phyloP scores from a whole-genome alignment of 2,888 invertebrate genomes.

The Disparrhopalites patrizii region DNA sequence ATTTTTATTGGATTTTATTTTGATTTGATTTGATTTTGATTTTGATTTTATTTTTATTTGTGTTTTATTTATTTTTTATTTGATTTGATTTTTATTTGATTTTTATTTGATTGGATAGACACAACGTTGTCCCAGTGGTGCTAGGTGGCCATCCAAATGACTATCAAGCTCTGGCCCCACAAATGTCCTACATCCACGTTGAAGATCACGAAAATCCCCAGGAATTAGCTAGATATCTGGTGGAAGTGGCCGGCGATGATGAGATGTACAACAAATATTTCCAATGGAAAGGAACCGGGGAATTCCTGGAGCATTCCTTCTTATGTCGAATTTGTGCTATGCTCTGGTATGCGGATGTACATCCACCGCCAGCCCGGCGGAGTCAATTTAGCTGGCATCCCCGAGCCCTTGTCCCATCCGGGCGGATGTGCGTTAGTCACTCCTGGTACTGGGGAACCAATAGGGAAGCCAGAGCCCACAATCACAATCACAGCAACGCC shows the following conservation, averaged over 20 bases:
- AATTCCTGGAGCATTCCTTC: slow-evolving; percentile 36
- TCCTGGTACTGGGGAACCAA: background rate
- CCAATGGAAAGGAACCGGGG: slow-evolving; percentile 56
- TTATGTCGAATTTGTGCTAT: slow-evolving; percentile 44
- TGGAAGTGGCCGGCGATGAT: slow-evolving; percentile 53
- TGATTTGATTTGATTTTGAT: background rate
- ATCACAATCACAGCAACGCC: no score
- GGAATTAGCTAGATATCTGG: slow-evolving; percentile 55
- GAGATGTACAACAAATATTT: slow-evolving; percentile 56
- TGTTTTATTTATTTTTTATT: background rate
- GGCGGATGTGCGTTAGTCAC: background rate
- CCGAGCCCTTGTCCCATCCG: background rate
- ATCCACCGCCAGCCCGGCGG: background rate
- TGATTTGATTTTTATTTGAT: background rate
- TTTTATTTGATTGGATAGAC: slow-evolving; percentile 25
- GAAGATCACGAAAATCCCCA: slow-evolving; percentile 41
- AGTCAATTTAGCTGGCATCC: background rate
- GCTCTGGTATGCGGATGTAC: slow-evolving; percentile 37
- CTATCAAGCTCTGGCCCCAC: slow-evolving; percentile 43
- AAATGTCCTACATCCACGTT: slow-evolving; percentile 42
- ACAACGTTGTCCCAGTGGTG: slow-evolving; percentile 44
- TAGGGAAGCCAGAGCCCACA: no score
- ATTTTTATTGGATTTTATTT: background rate
- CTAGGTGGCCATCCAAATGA: slow-evolving; percentile 45
- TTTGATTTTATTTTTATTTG: background rate